Conservation (phyloP, 2,113 vertebrate species). For the Festucalex cinctus region DNA sequence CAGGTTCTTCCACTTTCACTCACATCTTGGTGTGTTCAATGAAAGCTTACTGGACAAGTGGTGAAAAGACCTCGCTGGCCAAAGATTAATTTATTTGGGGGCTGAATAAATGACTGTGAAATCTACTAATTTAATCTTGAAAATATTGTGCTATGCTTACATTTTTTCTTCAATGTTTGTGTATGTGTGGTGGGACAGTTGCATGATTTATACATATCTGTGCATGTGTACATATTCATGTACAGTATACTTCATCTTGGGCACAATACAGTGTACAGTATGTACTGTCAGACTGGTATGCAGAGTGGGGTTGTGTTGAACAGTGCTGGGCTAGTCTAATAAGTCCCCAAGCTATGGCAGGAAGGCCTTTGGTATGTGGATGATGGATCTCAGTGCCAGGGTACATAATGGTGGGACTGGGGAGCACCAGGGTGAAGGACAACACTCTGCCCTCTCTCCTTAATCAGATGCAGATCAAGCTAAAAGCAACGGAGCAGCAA, state of each 20-base stretch:
- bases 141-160: neutral
- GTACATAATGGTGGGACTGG: constrained; percentile 75
- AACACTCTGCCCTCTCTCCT: constrained; percentile 79
- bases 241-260: neutral
- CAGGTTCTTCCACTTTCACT: constrained; percentile 57
- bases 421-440: constrained; percentile 95
- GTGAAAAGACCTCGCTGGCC: constrained; percentile 20
- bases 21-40: constrained; percentile 47
- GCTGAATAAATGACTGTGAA: neutral
- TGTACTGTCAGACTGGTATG: constrained; percentile 39
- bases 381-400: constrained; percentile 75
- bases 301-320: constrained; percentile 48
- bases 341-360: constrained; percentile 68
- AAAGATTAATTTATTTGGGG: constrained; percentile 4
- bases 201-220: neutral
- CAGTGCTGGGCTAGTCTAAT: constrained; percentile 58
- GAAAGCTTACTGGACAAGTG: constrained; percentile 44
- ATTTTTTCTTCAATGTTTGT: neutral
- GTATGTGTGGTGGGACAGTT: neutral
- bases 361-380: constrained; percentile 64
- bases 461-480: constrained; percentile 97
- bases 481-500: constrained; percentile 97
- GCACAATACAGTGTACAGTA: constrained; percentile 32
- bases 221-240: constrained; percentile 4
- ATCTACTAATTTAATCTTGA: constrained; percentile 7